Percentiles rank a stretch among this genome's conserved stretches.
These are phyloP conservation scores for Pangasius larnaudii DNA, from an alignment of 2,797 vertebrate species.

Conservation along the genomic window DNA sequence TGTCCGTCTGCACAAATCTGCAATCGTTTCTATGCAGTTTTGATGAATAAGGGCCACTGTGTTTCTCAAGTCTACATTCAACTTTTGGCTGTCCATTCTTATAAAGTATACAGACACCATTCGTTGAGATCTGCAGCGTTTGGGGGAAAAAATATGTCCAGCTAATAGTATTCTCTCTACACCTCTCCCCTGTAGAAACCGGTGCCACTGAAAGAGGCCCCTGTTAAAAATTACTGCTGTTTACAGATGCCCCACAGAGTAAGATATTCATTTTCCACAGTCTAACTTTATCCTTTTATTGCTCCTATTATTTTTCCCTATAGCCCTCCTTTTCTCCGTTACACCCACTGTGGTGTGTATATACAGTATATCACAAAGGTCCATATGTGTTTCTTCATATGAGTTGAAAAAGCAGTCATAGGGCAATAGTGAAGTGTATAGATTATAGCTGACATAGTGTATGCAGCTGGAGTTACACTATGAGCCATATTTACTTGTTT, in stretches of 20 bases:
- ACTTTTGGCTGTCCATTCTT: constrained; percentile 35
- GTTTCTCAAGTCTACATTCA: constrained; percentile 28
- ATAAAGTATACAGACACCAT: constrained; percentile 32
- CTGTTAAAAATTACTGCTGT: constrained; percentile 82
- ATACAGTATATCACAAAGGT: constrained; percentile 44
- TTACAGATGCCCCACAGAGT: constrained; percentile 81
- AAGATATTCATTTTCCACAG: constrained; percentile 76
- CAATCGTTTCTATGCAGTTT: not conserved
- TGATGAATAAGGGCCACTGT: constrained; percentile 18
- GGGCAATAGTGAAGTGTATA: constrained; percentile 10
- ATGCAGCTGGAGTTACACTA: constrained; percentile 51
- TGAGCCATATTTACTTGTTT: constrained; percentile 60
- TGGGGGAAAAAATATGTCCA: constrained; percentile 43
- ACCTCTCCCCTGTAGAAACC: constrained; percentile 79
- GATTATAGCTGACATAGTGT: constrained; percentile 18
- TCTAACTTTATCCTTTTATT: constrained; percentile 70
- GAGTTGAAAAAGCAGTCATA: constrained; percentile 16
- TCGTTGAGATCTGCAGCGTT: constrained; percentile 49
- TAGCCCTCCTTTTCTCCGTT: constrained; percentile 57
- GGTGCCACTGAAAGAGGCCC: constrained; percentile 78
- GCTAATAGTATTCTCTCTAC: constrained; percentile 80
- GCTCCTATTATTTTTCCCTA: constrained; percentile 67
- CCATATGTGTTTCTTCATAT: constrained; percentile 47
- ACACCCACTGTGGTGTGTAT: constrained; percentile 53
- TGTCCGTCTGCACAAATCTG: not conserved